Evolutionary conservation across 2,113 vertebrate species (phyloP).

Genomic region (Sphaerodactylus townsendi): DNA sequence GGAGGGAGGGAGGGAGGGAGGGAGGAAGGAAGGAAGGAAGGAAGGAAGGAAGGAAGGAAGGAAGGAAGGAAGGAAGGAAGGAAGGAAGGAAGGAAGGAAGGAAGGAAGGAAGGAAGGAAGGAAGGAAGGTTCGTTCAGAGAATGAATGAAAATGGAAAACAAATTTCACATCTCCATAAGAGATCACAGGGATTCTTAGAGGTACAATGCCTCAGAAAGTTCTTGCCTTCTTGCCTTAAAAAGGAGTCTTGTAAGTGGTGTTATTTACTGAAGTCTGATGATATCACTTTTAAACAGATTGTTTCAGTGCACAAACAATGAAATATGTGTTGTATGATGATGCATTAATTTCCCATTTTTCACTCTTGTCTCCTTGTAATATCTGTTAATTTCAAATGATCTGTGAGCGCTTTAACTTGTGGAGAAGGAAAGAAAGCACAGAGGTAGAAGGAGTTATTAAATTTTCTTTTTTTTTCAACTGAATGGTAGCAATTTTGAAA

Average conservation of each 20-base stretch:
- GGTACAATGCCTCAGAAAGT: conserved; percentile 27
- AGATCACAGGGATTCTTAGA: conserved; percentile 22
- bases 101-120: no score
- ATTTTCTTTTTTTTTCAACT: conserved; percentile 22
- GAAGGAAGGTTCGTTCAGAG: no score
- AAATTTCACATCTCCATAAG: neutral
- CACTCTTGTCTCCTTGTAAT: conserved; percentile 42
- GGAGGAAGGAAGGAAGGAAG: no score
- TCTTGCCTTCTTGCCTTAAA: conserved; percentile 54
- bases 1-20: no score
- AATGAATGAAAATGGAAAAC: no score
- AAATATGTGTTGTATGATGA: conserved; percentile 40
- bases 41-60: no score
- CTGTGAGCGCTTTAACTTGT: conserved; percentile 44
- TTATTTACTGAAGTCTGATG: conserved; percentile 70
- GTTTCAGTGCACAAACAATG: conserved; percentile 19
- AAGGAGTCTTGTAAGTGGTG: conserved; percentile 33
- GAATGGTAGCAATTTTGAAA: conserved; percentile 63
- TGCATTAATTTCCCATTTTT: conserved; percentile 60
- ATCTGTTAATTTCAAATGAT: conserved; percentile 63
- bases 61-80: no score
- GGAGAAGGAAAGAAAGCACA: conserved; percentile 8
- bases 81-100: no score
- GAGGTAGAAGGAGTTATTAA: neutral
- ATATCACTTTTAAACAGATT: conserved; percentile 53